Evolutionary conservation across 2,113 vertebrate species (phyloP).

Genomic region (Scortum barcoo): DNA sequence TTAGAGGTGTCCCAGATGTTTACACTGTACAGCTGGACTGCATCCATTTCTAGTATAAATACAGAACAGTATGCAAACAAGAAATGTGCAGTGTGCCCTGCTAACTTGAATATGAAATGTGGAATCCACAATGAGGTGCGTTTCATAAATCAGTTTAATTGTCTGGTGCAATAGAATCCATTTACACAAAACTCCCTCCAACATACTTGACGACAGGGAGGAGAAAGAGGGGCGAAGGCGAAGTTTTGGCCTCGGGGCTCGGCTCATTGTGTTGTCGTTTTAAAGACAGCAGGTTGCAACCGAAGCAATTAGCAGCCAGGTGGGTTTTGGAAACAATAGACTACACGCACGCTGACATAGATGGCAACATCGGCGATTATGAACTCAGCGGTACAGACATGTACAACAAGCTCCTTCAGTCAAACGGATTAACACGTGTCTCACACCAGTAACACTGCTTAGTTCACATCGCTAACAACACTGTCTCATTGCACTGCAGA

Average conservation of each 20-base stretch:
- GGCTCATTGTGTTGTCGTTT: slow-evolving; percentile 8
- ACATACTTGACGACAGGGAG: background rate
- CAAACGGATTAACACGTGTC: background rate
- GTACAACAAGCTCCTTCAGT: background rate
- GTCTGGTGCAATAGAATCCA: background rate
- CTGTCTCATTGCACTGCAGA: background rate
- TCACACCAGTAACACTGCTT: background rate
- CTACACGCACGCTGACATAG: background rate
- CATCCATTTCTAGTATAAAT: background rate
- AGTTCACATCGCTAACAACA: background rate
- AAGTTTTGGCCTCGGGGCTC: slow-evolving; percentile 14
- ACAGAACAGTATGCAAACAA: background rate
- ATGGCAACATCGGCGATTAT: background rate
- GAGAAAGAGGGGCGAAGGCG: too few species aligned
- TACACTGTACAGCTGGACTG: background rate
- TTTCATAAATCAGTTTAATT: background rate
- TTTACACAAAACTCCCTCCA: background rate
- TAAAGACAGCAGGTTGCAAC: slow-evolving; percentile 46
- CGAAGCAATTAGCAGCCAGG: slow-evolving; percentile 51
- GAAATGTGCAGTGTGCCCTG: background rate
- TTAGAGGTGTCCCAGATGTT: slow-evolving; percentile 1
- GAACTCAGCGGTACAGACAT: background rate
- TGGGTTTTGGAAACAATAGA: slow-evolving; percentile 29
- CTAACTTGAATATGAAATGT: background rate
- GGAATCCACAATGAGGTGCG: background rate